phyloP scores from a whole-genome alignment of 1,140 invertebrate genomes.

The Sitobion miscanthi region DNA sequence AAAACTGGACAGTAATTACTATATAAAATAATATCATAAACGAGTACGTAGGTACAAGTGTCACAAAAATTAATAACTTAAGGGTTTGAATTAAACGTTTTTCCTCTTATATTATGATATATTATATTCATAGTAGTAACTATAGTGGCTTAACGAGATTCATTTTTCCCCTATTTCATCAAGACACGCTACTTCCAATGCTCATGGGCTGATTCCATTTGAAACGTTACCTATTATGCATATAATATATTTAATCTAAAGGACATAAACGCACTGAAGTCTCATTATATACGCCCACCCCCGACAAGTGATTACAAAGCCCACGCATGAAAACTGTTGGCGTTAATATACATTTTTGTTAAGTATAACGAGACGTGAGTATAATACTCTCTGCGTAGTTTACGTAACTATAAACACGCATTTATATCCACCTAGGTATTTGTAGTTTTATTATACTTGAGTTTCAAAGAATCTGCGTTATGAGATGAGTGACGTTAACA shows the following conservation, averaged over 20 bases:
- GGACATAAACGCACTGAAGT: not conserved
- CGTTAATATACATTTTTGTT: not conserved
- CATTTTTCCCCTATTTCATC: not conserved
- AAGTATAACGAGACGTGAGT: not conserved
- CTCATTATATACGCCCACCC: not conserved
- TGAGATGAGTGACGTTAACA: too few relatives aligned
- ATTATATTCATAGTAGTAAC: not conserved
- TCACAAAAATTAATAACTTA: not conserved
- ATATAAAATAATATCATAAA: too few relatives aligned
- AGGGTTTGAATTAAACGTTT: not conserved
- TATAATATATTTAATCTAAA: not conserved
- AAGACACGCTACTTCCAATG: not conserved
- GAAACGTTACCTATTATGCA: not conserved
- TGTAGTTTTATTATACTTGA: not conserved
- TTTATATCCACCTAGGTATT: not conserved
- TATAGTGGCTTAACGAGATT: not conserved
- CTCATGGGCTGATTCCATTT: not conserved
- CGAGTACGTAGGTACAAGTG: not conserved
- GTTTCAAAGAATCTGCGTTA: not conserved
- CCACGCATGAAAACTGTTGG: not conserved
- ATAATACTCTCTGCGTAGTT: not conserved
- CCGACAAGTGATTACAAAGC: not conserved
- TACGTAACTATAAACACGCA: not conserved
- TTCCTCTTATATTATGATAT: not conserved
- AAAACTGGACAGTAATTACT: too few relatives aligned